Conservation (phyloP, 2,113 vertebrate species). For the Pantherophis guttatus region DNA sequence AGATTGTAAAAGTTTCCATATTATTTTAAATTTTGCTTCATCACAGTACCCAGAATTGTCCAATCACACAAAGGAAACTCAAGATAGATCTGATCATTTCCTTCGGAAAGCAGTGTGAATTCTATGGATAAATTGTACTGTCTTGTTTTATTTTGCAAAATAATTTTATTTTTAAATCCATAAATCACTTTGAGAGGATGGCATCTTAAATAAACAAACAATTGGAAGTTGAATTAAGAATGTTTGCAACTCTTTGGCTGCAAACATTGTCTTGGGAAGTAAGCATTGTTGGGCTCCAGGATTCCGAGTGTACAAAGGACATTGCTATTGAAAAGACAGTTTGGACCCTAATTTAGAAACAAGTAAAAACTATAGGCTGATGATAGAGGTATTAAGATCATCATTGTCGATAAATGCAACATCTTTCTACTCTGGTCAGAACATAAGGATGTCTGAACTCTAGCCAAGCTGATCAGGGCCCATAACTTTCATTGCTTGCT, state of each 20-base stretch:
- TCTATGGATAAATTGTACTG: not conserved
- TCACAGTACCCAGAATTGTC: not conserved
- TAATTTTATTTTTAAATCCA: not conserved
- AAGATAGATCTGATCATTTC: not conserved
- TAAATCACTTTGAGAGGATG: not conserved
- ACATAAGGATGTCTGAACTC: constrained; percentile 34
- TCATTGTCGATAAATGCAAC: constrained; percentile 53
- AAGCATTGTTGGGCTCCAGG: not conserved
- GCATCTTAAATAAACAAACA: not conserved
- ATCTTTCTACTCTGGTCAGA: constrained; percentile 36
- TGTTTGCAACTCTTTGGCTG: not conserved
- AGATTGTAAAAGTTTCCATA: not conserved
- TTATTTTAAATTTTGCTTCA: not conserved
- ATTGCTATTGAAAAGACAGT: constrained; percentile 35
- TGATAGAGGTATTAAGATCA: constrained; percentile 58
- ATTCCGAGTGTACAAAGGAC: not conserved
- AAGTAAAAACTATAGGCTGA: constrained; percentile 52
- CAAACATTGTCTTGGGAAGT: not conserved
- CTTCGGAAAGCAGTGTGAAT: not conserved
- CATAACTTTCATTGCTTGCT: constrained; percentile 36
- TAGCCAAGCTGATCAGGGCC: constrained; percentile 34
- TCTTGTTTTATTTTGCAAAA: not conserved
- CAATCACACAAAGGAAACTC: not conserved
- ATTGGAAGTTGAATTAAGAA: not conserved
- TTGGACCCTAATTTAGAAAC: constrained; percentile 52